Evolutionary conservation across 2,113 vertebrate genomes (phyloP).

Genomic region (Amblyopsis rosae): DNA sequence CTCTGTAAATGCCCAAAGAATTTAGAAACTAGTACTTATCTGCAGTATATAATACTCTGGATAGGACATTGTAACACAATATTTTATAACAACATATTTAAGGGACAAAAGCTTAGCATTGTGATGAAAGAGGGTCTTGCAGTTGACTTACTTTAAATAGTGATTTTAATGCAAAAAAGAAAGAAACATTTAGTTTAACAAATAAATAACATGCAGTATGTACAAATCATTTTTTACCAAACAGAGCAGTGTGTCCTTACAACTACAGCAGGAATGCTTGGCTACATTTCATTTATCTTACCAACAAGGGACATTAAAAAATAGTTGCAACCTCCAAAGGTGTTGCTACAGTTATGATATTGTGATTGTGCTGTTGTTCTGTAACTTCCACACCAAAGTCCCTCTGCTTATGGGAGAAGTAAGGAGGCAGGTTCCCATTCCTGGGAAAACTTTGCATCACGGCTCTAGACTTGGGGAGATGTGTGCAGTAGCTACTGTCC

Average conservation of each 20-base stretch:
- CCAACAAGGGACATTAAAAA: conserved; percentile 53
- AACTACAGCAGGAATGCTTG: conserved; percentile 2
- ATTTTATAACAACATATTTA: not conserved
- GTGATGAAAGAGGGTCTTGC: too few species aligned
- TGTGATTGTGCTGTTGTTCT: conserved; percentile 31
- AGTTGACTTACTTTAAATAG: too few species aligned
- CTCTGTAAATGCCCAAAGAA: not conserved
- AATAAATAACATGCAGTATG: conserved; percentile 1
- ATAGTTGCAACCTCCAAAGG: conserved; percentile 71
- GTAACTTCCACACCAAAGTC: conserved; percentile 1
- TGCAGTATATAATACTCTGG: not conserved
- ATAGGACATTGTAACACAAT: not conserved
- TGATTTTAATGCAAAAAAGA: not conserved
- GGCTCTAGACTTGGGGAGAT: conserved; percentile 44
- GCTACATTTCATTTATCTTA: not conserved
- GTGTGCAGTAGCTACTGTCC: conserved; percentile 56
- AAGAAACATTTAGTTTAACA: not conserved
- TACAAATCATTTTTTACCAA: conserved; percentile 1
- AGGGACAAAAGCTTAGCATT: not conserved
- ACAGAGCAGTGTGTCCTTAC: conserved; percentile 9
- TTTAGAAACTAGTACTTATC: not conserved
- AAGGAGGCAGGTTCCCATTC: conserved; percentile 63
- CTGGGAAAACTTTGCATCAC: conserved; percentile 58
- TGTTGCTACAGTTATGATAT: conserved; percentile 52
- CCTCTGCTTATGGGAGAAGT: conserved; percentile 51